Percentiles rank a stretch among this genome's conserved stretches.
Conservation (phyloP, 2,888 invertebrate genomes). For the Notodonta dromedarius region DNA sequence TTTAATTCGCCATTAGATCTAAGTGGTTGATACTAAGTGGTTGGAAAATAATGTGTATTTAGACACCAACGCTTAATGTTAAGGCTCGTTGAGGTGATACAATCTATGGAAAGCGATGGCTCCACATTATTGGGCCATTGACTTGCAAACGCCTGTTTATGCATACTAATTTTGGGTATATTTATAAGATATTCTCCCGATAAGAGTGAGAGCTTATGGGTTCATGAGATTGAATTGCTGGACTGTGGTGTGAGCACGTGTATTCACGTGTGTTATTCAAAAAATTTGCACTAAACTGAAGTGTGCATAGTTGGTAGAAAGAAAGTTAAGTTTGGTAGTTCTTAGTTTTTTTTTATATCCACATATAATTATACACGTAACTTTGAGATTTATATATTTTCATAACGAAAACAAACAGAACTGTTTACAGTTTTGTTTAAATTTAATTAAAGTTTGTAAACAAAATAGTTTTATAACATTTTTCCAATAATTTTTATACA, state of each 20-base stretch:
- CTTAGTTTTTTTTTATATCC: too few species aligned
- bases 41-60: neutral
- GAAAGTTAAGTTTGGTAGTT: too few species aligned
- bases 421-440: neutral
- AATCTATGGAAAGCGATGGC: conserved; percentile 41
- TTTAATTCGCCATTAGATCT: neutral
- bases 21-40: neutral
- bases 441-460: neutral
- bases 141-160: conserved; percentile 43
- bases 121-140: conserved; percentile 36
- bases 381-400: neutral
- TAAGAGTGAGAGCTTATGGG: neutral
- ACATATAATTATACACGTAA: too few species aligned
- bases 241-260: neutral
- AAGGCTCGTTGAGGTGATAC: conserved; percentile 25
- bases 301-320: too few species aligned
- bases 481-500: neutral
- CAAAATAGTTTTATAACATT: neutral
- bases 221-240: neutral
- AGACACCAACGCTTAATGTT: neutral
- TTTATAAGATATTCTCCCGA: neutral
- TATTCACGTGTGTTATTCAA: too few species aligned
- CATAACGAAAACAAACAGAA: neutral
- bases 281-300: too few species aligned
- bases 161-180: conserved; percentile 15